Percentiles rank a stretch among this genome's conserved stretches.
phyloP scores from a whole-genome alignment of 2,888 invertebrate genomes.

The Morinoia aosen region DNA sequence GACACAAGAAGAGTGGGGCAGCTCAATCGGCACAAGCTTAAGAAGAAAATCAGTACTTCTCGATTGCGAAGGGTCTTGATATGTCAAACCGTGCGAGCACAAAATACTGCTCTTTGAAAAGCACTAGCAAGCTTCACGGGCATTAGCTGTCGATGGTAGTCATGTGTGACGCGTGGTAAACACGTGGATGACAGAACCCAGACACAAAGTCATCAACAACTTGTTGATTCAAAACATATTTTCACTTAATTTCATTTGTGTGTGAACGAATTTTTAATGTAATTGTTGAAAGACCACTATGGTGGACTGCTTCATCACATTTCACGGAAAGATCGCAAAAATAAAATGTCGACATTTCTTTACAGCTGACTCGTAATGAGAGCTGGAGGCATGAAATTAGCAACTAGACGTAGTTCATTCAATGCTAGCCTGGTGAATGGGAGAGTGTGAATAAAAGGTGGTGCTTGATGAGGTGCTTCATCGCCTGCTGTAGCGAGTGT shows the following conservation, averaged over 20 bases:
- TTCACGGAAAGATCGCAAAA: too few relatives aligned
- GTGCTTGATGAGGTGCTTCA: too few relatives aligned
- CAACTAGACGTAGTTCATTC: too few relatives aligned
- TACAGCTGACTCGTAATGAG: too few relatives aligned
- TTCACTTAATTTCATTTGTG: background rate
- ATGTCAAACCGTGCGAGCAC: background rate
- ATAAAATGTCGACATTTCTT: too few relatives aligned
- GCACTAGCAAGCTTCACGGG: background rate
- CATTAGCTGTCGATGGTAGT: background rate
- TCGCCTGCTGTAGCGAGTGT: too few relatives aligned
- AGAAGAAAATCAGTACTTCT: background rate
- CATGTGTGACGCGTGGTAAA: background rate
- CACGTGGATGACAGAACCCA: background rate
- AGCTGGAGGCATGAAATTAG: too few relatives aligned
- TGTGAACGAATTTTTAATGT: background rate
- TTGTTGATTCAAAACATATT: background rate
- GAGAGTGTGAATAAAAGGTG: too few relatives aligned
- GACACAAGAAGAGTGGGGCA: background rate
- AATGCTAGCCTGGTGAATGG: too few relatives aligned
- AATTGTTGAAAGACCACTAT: background rate
- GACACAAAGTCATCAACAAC: background rate
- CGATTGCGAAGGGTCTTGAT: background rate
- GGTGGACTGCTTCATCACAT: background rate
- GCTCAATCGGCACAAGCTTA: background rate
- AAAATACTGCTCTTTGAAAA: too few relatives aligned